Base-by-base conservation (phyloP, 37 sponge, comb jelly and placozoan genomes). In the Tethya wilhelma region DNA sequence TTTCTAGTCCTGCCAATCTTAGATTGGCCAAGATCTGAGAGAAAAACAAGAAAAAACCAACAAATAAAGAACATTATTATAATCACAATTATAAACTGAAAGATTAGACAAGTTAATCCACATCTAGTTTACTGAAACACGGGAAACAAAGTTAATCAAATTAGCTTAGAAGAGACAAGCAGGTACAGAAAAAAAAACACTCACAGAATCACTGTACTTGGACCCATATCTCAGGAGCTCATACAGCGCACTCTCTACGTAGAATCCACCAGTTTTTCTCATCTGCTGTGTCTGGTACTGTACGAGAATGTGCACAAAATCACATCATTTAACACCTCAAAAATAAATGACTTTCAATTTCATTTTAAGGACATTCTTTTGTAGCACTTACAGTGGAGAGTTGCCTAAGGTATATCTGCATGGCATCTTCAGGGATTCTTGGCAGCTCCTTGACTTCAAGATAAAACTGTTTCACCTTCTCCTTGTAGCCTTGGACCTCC, bases 401-500 rank as follows among this genome's bases (percentile, higher is more conserved):
- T 42, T 85, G 75, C 41, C 64, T 79, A n/a, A 91, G 56, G 60
- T 90, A 84, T 19, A 64, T 44, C 38, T 74, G 69, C 92, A 87
- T 91, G 33, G 67, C 86, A 8, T 79, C 87, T 36, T 90, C 89
- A n/a, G 88, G 73, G 1, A 88, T 69, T 49, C 72, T 67, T 17
- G 89, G 88, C 41, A 88, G 31, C 25, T 69, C 71, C 59, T 83
- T 73, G 26, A 93, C 70, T 8, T 91, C 78, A 2, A 38, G 59
- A 74, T 90, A 93, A 79, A 78, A 96, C 64, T 82, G 65, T 73
- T 84, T 85, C 9, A 90, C 83, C 26, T 73, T 77, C 30, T 64
- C 69, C 79, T 94, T 97, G 78, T 94, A 97, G 0, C 63, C 82
- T 71, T 87, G 86, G 5, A 97, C 93, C 62, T 97, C 98, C 56